A percentile compares a stretch with the other conserved stretches of the same genome.
These are phyloP conservation scores for Psettodes erumei DNA, from an alignment of 2,113 vertebrate species.

Conservation along the genomic window DNA sequence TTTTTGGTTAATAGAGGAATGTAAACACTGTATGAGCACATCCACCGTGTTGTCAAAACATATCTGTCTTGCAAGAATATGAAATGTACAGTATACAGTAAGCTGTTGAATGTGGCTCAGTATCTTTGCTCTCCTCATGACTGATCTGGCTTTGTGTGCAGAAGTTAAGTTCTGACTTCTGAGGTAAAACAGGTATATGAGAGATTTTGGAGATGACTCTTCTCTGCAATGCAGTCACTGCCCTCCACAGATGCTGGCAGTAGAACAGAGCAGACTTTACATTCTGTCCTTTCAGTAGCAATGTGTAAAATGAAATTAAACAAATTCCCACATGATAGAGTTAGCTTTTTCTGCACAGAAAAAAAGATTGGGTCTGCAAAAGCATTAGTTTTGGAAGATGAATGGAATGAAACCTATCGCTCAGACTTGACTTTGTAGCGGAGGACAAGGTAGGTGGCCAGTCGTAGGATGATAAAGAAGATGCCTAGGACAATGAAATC, in stretches of 20 bases:
- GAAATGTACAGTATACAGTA: background rate
- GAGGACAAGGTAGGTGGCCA: conserved; percentile 93
- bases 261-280: conserved; percentile 17
- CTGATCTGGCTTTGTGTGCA: conserved; percentile 2
- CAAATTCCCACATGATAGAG: background rate
- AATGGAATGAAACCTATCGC: conserved; percentile 82
- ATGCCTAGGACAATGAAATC: conserved; percentile 95
- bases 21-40: conserved; percentile 41
- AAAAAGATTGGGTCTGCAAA: conserved; percentile 7
- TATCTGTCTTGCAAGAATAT: background rate
- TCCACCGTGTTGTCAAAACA: background rate
- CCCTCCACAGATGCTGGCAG: conserved; percentile 7
- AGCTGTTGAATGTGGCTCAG: conserved; percentile 31
- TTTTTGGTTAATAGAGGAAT: conserved; percentile 14
- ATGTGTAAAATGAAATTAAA: conserved; percentile 5
- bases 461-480: conserved; percentile 91
- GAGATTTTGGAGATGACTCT: conserved; percentile 17
- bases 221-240: conserved; percentile 9
- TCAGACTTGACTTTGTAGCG: conserved; percentile 95
- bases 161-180: conserved; percentile 32
- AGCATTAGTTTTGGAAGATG: background rate
- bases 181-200: conserved; percentile 61
- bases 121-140: conserved; percentile 3
- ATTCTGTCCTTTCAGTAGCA: conserved; percentile 53
- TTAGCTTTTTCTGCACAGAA: conserved; percentile 39